phyloP scores from a whole-genome alignment of 2,888 invertebrate genomes.

The Helleia helle region DNA sequence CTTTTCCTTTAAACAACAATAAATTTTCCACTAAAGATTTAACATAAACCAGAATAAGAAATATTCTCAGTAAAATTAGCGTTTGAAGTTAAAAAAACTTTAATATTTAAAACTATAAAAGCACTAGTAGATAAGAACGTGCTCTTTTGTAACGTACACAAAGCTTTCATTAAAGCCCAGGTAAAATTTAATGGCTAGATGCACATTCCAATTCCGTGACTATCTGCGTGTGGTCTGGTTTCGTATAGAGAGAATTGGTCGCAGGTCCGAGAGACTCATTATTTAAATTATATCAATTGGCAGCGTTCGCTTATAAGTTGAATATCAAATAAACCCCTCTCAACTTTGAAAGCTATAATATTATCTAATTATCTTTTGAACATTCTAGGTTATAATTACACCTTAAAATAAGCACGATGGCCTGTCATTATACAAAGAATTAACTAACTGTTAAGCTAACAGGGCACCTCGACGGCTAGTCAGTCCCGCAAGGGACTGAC shows the following conservation, averaged over 20 bases:
- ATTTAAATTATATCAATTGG: constrained; percentile 6
- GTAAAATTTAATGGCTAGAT: constrained; percentile 11
- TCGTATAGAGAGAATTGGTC: background rate
- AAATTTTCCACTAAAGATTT: no score
- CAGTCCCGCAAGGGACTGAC: no score
- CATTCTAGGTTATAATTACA: background rate
- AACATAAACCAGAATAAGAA: no score
- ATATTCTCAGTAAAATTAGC: no score
- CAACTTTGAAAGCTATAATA: background rate
- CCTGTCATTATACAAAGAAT: no score
- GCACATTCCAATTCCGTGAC: constrained; percentile 7
- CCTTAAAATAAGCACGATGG: no score
- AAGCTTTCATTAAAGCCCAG: constrained; percentile 8
- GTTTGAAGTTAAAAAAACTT: constrained; percentile 2
- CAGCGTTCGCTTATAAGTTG: constrained; percentile 3
- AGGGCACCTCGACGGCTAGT: no score
- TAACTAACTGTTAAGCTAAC: no score
- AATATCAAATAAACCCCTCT: background rate
- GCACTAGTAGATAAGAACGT: constrained; percentile 3
- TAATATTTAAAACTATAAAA: constrained; percentile 10
- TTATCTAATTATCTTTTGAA: no score
- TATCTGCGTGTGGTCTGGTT: constrained; percentile 4
- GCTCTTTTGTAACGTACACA: constrained; percentile 9
- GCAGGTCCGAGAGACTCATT: constrained; percentile 1
- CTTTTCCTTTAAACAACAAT: no score